Evolutionary conservation across 1,140 invertebrate species (phyloP), one percentile per base, ranked within the genome.

Genomic region (Brachionus sp.): DNA sequence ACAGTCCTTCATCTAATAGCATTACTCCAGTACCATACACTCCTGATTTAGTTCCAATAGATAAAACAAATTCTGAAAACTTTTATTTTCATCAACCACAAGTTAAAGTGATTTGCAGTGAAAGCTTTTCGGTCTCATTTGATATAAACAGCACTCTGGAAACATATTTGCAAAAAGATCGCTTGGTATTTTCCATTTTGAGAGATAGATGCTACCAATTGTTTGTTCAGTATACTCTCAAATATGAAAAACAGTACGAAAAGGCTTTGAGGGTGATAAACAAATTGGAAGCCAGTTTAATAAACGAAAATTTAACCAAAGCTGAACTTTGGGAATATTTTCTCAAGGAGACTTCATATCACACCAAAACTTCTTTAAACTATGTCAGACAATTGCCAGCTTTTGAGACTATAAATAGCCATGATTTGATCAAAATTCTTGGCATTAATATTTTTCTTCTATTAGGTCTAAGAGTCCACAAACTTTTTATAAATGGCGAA

Each of bases 401-500:
- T 25, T 75, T 75, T 46, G 70, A 75, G 23, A 75, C 39, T 23
- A 25, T 75, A 25, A 25, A 29, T 13, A 23, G 16, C 5, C 7
- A 44, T 46, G 70, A 75, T 46, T 75, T 75, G 23, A 23, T 46
- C 1, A 75, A n/a, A 75, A 46, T 75, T 35, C 25, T 75, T 13
- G 44, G 25, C 25, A 12, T 5, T 5, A 75, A 75, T 23, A 75
- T 75, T 46, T 75, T 75, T 46, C 25, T 46, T 5, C 39, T 75
- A 9, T 75, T 42, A 23, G 70, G 70, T 12, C 42, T 75, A 12
- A 44, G 42, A 46, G 10, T 44, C 0, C 19, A 44, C 2, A 75
- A 50, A 25, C n/a, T 75, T 16, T 75, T 75, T 19, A 75, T 75
- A 9, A 46, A 75, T 75, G 70, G 70, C n/a, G 70, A 75, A 33